Evolutionary conservation across 2,113 vertebrate genomes (phyloP).

Genomic region (cattle (Bos taurus)): DNA sequence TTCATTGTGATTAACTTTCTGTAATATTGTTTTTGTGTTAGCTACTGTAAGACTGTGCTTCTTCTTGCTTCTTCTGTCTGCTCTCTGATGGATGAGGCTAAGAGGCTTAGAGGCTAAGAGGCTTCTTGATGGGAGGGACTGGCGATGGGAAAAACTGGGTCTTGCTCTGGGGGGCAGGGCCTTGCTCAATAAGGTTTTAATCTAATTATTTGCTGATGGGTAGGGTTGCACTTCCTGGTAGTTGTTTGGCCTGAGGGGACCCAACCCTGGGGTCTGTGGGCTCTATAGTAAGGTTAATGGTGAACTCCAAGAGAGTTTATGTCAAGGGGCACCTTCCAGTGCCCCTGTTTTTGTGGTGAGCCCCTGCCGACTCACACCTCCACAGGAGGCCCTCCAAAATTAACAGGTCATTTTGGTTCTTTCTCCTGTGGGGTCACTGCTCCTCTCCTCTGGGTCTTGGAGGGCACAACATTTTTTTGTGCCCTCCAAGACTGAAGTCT

Average conservation of each 20-base stretch:
- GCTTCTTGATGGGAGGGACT: background rate
- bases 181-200: background rate
- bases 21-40: background rate
- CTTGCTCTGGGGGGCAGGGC: background rate
- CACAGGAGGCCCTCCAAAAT: background rate
- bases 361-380: background rate
- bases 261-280: background rate
- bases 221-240: background rate
- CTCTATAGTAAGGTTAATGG: background rate
- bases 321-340: background rate
- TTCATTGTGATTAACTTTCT: background rate
- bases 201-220: background rate
- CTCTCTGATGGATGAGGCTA: background rate
- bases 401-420: background rate
- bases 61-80: background rate
- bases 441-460: background rate
- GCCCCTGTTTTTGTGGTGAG: background rate
- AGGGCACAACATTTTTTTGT: background rate
- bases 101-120: background rate
- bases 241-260: background rate
- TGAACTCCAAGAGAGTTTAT: background rate
- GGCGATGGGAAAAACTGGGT: background rate
- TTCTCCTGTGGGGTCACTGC: background rate
- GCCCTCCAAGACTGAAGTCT: background rate
- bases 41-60: background rate